Conservation (phyloP, 2,888 invertebrate species). For the Parochlus steinenii region DNA sequence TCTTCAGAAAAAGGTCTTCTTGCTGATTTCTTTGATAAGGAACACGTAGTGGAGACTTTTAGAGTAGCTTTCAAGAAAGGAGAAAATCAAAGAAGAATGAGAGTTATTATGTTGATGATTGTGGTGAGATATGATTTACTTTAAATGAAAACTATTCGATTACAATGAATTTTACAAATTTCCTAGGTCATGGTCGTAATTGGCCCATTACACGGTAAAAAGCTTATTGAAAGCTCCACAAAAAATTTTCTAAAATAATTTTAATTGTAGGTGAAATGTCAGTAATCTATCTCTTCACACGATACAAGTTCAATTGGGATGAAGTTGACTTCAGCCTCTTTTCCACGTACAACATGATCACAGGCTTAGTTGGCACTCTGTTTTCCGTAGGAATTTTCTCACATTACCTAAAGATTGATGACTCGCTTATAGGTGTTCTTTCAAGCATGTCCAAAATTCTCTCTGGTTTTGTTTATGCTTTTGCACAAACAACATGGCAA, state of each 20-base stretch:
- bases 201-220: constrained; percentile 4
- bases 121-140: no score
- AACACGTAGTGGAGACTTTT: constrained; percentile 24
- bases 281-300: constrained; percentile 31
- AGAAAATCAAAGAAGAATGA: constrained; percentile 25
- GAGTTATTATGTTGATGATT: constrained; percentile 28
- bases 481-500: constrained; percentile 32
- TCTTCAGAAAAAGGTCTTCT: constrained; percentile 16
- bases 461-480: constrained; percentile 35
- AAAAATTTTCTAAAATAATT: background rate
- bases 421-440: constrained; percentile 33
- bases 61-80: constrained; percentile 30
- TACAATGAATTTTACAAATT: background rate
- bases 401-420: constrained; percentile 31
- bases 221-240: background rate
- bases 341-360: constrained; percentile 30
- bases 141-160: background rate
- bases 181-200: background rate
- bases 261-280: constrained; percentile 28
- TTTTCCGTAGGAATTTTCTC: constrained; percentile 34
- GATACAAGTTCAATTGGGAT: constrained; percentile 35
- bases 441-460: constrained; percentile 38
- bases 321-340: constrained; percentile 33
- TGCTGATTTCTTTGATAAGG: constrained; percentile 14
- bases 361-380: constrained; percentile 31